Base-by-base conservation (phyloP, 2,797 vertebrate species). In the Scolopax bukidnonensis region DNA sequence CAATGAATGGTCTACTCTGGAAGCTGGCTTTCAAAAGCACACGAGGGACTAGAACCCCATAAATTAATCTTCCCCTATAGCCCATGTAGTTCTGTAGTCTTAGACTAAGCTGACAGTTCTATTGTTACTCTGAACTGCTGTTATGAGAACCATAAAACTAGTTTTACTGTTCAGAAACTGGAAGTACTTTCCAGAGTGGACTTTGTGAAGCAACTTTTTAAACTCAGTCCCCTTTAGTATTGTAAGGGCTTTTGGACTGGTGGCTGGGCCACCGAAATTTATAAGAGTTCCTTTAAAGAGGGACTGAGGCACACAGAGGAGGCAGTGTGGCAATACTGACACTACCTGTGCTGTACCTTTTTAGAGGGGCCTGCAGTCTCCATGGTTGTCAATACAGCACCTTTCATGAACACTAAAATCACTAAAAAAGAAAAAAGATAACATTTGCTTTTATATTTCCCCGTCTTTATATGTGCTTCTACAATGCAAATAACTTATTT, bases 391-490 rank as follows among this genome's bases (percentile, higher is more conserved):
- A 94, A 57, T 63, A 89, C 40, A 82, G 64, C 84, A 92, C 65
- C 28, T 92, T 88, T 91, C 63, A 79, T 23, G 20, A 95, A 80
- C 67, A 77, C 27, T 93, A 95, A 86, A 81, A 73, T 28, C 69
- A 36, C 41, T 57, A 61, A 51, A 95, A 85, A 65, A 84, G 8
- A 76, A 51, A 81, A 89, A 17, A 79, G 1, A 40, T 17, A 43
- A 21, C 16, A 38, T 38, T 80, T 76, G 48, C 19, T 91, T 85
- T 80, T 20, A 4, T 1, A 54, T n/a, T 12, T 51, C 7, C 5
- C 16, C 4, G 63, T 65, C 8, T 84, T 73, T 18, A 0, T 9
- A 36, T 4, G 9, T n/a, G 11, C 8, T 59, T 70, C 13, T 36
- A 17, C 18, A 57, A 1, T 10, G 14, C 18, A 51, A 65, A 14